Evolutionary conservation across 2,888 invertebrate genomes (phyloP), one percentile per base, ranked within the genome.

Genomic region (Eupithecia vulgata): DNA sequence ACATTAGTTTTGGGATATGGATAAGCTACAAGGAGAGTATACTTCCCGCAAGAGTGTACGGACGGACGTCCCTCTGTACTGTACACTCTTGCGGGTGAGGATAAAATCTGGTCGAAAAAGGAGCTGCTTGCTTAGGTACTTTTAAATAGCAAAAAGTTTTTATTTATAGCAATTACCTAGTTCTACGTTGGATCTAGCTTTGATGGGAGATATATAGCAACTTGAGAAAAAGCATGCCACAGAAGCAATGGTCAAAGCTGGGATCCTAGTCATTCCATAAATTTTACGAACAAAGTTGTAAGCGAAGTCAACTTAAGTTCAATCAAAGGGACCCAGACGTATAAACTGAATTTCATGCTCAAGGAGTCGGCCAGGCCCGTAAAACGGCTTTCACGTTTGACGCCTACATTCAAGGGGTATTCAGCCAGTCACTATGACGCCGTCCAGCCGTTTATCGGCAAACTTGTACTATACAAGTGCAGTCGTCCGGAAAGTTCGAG

Each of bases 391-490:
- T 74, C 68, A 73, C 73, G 68, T 65, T 71, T 74, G 68, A 74
- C 71, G 74, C 74, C 74, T 71, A 68, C 64, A 59, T 68, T 68
- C 61, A 68, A 71, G 69, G 52, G 42, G 71, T 71, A 69, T 62
- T 75, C 69, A 70, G 45, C 68, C 64, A 84, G 88, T 87, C 90
- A 87, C 83, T 77, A 79, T 84, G 90, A 87, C 92, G 91, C 88
- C 89, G 82, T 72, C 76, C 79, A 81, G 83, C 80, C 84, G 84
- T 87, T 90, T 87, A 89, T 88, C 86, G 88, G 77, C 84, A 82
- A 91, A 92, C 82, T 92, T 92, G 82, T 80, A 84, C 88, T 89
- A 90, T 91, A 90, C 87, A 87, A 84, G 87, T 89, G 91, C 91
- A 91, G 80, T 88, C 89, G 86, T 81, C 84, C 86, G 90, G 88